Evolutionary conservation across 2,113 vertebrate genomes (phyloP).

Genomic region (Acinonyx jubatus): DNA sequence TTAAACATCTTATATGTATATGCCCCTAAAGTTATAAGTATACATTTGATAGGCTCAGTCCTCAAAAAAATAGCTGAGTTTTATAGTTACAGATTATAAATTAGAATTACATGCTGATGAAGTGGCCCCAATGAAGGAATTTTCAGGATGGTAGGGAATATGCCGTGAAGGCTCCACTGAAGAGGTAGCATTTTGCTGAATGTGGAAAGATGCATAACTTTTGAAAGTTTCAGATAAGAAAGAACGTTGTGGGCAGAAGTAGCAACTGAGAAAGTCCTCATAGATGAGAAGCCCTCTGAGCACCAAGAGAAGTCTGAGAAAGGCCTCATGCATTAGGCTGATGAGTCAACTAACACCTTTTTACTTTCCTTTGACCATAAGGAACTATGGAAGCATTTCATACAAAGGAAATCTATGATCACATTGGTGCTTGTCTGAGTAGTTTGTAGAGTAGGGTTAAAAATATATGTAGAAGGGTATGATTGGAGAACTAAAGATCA

Average conservation of each 20-base stretch:
- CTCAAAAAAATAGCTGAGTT: neutral
- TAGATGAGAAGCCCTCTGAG: neutral
- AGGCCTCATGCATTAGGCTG: neutral
- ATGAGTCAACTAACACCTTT: neutral
- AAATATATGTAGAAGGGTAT: neutral
- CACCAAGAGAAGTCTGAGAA: neutral
- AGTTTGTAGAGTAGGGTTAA: neutral
- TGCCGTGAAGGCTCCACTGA: neutral
- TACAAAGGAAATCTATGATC: neutral
- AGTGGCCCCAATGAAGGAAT: neutral
- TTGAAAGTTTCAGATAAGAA: neutral
- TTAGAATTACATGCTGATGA: neutral
- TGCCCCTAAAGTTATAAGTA: neutral
- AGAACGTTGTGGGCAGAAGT: neutral
- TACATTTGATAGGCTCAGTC: neutral
- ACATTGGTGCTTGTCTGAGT: neutral
- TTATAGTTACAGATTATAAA: neutral
- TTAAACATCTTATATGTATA: neutral
- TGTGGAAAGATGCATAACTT: neutral
- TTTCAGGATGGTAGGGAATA: neutral
- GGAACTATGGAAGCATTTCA: neutral
- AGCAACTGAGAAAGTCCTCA: neutral
- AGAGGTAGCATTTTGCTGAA: neutral
- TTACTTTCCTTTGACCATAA: neutral
- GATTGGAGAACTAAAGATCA: neutral